These are phyloP conservation scores for Drepana arcuata DNA, from an alignment of 1,140 invertebrate species.

Conservation along the genomic window DNA sequence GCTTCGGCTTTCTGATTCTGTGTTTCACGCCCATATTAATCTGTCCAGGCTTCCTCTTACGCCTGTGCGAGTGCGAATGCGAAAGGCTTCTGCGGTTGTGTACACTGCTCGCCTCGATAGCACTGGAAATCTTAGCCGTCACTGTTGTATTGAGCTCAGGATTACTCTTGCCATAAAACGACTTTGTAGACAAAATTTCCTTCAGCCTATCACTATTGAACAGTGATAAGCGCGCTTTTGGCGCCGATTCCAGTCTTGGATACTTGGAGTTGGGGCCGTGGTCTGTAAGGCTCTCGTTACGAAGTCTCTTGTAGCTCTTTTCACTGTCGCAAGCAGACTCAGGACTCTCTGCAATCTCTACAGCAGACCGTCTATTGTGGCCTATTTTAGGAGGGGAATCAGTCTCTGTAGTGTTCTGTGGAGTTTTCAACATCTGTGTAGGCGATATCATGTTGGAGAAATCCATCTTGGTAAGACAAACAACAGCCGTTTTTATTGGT, in stretches of 20 bases:
- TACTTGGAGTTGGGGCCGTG: conserved; percentile 40
- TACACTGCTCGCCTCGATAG: conserved; percentile 32
- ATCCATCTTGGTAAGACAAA: conserved; percentile 53
- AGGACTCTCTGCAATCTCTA: conserved; percentile 53
- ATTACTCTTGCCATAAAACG: conserved; percentile 71
- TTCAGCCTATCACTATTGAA: conserved; percentile 56
- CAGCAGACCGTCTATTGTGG: conserved; percentile 36
- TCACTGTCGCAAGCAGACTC: conserved; percentile 43
- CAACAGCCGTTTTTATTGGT: conserved; percentile 44
- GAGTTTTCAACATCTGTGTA: conserved; percentile 68
- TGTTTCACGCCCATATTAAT: conserved; percentile 74
- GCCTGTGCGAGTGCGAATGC: conserved; percentile 30
- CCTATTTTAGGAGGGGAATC: conserved; percentile 46
- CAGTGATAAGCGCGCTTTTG: conserved; percentile 58
- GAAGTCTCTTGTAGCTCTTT: conserved; percentile 48
- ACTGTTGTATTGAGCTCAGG: conserved; percentile 52
- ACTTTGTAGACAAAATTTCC: conserved; percentile 65
- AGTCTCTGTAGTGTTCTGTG: conserved; percentile 56
- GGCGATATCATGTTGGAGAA: conserved; percentile 52
- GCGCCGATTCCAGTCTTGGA: conserved; percentile 43
- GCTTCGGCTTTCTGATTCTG: conserved; percentile 71
- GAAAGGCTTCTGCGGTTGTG: conserved; percentile 26
- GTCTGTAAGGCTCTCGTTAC: conserved; percentile 43
- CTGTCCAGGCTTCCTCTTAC: conserved; percentile 57
- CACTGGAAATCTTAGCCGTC: conserved; percentile 42